Evolutionary conservation across 2,797 vertebrate species (phyloP).

Genomic region (Melopsittacus undulatus): DNA sequence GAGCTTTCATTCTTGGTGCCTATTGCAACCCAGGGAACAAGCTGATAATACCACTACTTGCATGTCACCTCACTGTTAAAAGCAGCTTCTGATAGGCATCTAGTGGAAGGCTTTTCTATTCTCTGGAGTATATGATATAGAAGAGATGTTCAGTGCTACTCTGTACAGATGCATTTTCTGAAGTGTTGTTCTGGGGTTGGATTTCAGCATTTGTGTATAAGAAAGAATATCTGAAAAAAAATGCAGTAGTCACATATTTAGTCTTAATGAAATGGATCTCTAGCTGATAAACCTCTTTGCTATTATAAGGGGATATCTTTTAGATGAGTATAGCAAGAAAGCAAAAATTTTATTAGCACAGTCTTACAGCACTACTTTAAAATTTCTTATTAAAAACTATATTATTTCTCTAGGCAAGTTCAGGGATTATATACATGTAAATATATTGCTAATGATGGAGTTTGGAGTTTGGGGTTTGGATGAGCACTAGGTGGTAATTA

Average conservation of each 20-base stretch:
- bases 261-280: background rate
- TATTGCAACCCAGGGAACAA: background rate
- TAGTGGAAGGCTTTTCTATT: background rate
- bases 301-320: background rate
- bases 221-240: background rate
- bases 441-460: background rate
- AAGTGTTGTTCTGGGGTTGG: background rate
- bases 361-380: background rate
- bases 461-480: background rate
- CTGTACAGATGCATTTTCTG: background rate
- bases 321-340: background rate
- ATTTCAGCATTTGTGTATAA: background rate
- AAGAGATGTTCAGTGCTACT: background rate
- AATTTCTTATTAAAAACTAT: background rate
- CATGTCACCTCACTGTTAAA: background rate
- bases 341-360: background rate
- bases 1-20: background rate
- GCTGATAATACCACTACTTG: background rate
- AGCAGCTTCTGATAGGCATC: background rate
- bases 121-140: background rate
- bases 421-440: background rate
- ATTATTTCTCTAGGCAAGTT: background rate
- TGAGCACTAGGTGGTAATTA: background rate
- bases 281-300: background rate
- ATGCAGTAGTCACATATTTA: background rate